Base-by-base conservation (phyloP, 1,140 invertebrate species). In the Paramacrobiotus metropolitanus region DNA sequence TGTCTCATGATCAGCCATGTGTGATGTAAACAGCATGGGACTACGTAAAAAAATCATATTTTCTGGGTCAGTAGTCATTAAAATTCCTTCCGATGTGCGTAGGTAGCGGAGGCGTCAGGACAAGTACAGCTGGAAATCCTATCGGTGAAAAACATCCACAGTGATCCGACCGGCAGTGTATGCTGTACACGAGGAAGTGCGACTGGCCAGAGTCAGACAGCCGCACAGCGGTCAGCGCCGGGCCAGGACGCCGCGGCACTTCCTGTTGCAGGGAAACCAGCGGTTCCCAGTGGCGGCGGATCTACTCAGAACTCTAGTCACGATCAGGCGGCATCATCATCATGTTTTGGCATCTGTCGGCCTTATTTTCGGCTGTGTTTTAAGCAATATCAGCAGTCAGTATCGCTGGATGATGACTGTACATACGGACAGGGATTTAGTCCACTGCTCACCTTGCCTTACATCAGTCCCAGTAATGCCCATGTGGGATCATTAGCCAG, bases 31-130 rank as follows among this genome's bases (percentile, higher is more conserved):
- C n/a, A n/a, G n/a, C n/a, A n/a, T n/a, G n/a, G n/a, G n/a, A n/a
- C n/a, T n/a, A n/a, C n/a, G n/a, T n/a, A n/a, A n/a, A n/a, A n/a
- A n/a, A n/a, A n/a, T n/a, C n/a, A n/a, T n/a, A n/a, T n/a, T n/a
- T n/a, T n/a, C n/a, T n/a, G n/a, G n/a, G n/a, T n/a, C n/a, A n/a
- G n/a, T n/a, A n/a, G n/a, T n/a, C n/a, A n/a, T n/a, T n/a, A n/a
- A n/a, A n/a, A n/a, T n/a, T n/a, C n/a, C n/a, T n/a, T n/a, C n/a
- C n/a, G n/a, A n/a, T 40, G 34, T 55, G 48, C 24, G 48, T 55
- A 55, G 48, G 48, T 55, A 24, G 48, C 48, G 48, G 48, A 55
- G 48, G 48, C 48, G 48, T 20, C 4, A 9, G 48, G 48, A 4
- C 48, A 55, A 24, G 15, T 55, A 20, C 48, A 55, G 28, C 4